Base-by-base conservation (phyloP, 2,888 invertebrate species). In the Apeira syringaria region DNA sequence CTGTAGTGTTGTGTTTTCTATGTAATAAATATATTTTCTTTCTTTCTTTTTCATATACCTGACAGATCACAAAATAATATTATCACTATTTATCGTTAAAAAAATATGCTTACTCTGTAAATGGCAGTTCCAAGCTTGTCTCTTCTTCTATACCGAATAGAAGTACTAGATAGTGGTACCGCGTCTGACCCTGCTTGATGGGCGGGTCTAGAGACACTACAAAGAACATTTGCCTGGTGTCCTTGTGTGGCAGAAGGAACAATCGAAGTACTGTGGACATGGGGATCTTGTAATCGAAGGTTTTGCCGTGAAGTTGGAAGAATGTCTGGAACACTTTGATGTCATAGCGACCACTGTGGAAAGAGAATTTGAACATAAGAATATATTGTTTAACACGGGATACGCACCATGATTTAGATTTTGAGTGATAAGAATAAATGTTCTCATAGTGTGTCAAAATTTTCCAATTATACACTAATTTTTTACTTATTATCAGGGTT, bases 221-320 rank as follows among this genome's bases (percentile, higher is more conserved):
- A 77, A 99, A 99, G 86, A 97, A 99, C 94, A 98, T 98, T 81
- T 99, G 99, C 1, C 99, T 91, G n/a, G 95, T 96, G 78, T 99
- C 99, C 74, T 98, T 98, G 76, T 99, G 99, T 0, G 99, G 99
- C 35, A 99, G 86, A 18, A 99, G 90, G 75, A 99, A 99, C 8
- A 99, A 85, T 4, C 99, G 93, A 8, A 99, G 90, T 2, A 99
- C 98, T 0, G 99, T 98, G 0, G 97, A 97, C 94, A 98, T 97
- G 0, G 99, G 99, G 61, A 99, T 99, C 89, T 99, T 99, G 91
- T 99, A 99, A 89, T 99, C 99, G 73, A 99, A 99, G 0, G 99
- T 99, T 92, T 99, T 99, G 97, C 98, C 91, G 94, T 97, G 91
- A 34, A 94, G 93, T 68, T 82, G 83, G 80, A 90, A 85, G 70